Evolutionary conservation across 2,797 vertebrate species (phyloP).

Genomic region (Falco rusticolus): DNA sequence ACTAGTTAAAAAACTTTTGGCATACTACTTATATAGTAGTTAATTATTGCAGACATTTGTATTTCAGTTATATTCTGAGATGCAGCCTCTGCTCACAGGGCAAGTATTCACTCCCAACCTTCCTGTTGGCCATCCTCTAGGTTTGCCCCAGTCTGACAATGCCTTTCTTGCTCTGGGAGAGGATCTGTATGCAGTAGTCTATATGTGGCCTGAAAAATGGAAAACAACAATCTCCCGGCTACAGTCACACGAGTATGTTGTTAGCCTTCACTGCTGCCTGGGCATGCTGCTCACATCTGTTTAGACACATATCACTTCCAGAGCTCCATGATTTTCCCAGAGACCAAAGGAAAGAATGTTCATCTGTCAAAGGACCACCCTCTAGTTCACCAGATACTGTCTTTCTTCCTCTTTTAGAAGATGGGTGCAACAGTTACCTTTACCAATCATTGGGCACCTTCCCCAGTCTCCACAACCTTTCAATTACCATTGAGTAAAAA

Average conservation of each 20-base stretch:
- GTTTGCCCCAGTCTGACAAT: not conserved
- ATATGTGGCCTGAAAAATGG: not conserved
- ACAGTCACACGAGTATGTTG: fast-evolving
- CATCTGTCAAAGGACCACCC: not conserved
- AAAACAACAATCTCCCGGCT: not conserved
- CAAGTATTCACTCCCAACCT: not conserved
- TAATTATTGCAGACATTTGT: not conserved
- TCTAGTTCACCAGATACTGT: not conserved
- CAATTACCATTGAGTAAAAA: not conserved
- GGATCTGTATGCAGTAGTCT: not conserved
- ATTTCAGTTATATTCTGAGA: not conserved
- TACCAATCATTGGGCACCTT: not conserved
- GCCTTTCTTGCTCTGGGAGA: not conserved
- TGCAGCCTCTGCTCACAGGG: not conserved
- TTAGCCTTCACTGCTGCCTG: not conserved
- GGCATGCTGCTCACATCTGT: not conserved
- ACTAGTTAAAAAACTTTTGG: not conserved
- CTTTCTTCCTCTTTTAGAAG: not conserved
- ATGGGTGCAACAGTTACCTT: not conserved
- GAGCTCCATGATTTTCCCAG: not conserved
- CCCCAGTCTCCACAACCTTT: not conserved
- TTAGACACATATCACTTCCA: not conserved
- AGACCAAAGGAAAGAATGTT: not conserved
- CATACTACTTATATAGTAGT: not conserved
- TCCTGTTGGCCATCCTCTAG: not conserved